phyloP scores from a whole-genome alignment of 2,797 vertebrate genomes.

The Girardinus metallicus region DNA sequence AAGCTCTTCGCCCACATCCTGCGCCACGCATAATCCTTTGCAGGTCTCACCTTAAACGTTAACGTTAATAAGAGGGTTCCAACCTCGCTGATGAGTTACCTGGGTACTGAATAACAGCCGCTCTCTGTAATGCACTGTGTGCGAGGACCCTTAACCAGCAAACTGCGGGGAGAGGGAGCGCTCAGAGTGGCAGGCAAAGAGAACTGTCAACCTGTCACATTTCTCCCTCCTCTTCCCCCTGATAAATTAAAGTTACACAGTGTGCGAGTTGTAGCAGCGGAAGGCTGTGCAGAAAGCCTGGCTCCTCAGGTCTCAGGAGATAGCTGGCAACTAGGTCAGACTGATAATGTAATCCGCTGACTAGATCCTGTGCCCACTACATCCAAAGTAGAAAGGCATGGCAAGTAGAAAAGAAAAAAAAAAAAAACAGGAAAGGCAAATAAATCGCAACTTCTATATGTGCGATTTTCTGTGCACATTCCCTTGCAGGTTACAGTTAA shows the following conservation, averaged over 20 bases:
- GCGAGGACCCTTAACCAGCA: constrained; percentile 74
- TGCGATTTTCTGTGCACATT: constrained; percentile 42
- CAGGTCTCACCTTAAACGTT: constrained; percentile 46
- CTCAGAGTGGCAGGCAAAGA: constrained; percentile 81
- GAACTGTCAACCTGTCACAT: constrained; percentile 84
- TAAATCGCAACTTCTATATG: constrained; percentile 59
- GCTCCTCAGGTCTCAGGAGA: constrained; percentile 85
- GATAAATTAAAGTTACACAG: constrained; percentile 84
- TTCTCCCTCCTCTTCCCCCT: constrained; percentile 79
- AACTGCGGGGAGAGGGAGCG: constrained; percentile 70
- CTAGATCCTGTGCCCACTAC: constrained; percentile 82
- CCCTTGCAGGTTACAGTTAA: constrained; percentile 39
- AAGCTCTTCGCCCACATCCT: constrained; percentile 24
- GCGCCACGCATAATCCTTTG: constrained; percentile 37
- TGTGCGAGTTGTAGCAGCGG: constrained; percentile 80
- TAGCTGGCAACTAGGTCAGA: constrained; percentile 86
- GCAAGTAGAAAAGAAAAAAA: constrained; percentile 52
- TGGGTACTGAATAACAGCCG: constrained; percentile 63
- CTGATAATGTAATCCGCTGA: constrained; percentile 87
- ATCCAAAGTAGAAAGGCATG: constrained; percentile 73
- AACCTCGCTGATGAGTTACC: constrained; percentile 67
- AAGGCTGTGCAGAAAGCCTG: constrained; percentile 81
- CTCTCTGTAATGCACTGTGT: constrained; percentile 68
- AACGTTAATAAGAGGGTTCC: constrained; percentile 62
- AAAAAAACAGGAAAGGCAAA: constrained; percentile 48